Evolutionary conservation across 2,113 vertebrate genomes (phyloP), one percentile per base, ranked within the genome.

Genomic region (Silurus meridionalis): DNA sequence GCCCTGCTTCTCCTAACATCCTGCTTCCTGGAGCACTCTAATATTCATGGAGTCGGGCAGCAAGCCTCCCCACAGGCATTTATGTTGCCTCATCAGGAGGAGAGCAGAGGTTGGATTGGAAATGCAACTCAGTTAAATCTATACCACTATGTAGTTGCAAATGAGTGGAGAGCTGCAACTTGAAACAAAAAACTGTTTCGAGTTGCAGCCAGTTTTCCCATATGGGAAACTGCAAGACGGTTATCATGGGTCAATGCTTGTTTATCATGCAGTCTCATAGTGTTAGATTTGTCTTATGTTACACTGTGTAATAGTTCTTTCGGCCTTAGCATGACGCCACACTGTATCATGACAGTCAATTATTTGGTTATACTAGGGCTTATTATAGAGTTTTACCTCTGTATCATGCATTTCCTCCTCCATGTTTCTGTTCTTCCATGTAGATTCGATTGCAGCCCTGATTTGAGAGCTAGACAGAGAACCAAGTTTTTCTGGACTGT

Each of bases 21-120:
- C 50, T 61, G 88, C 78, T 79, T 82, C 72, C 60, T 61, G 23
- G 57, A 64, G 25, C 82, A 71, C 74, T 83, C 50, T 85, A 85
- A 87, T 89, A 89, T 89, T 87, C 75, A 89, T 89, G 80, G 86
- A 77, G 77, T 74, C 46, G 14, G 66, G 82, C 74, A 69, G 53
- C 61, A 83, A 89, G 86, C 80, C 84, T 85, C 84, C 83, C 79
- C 64, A 85, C 80, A 85, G 78, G 67, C 87, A 58, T 83, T 81
- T 90, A 74, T 77, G 83, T 89, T 87, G 74, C 60, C 87, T 90
- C 72, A 90, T 80, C 25, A 78, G 46, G 52, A 75, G 81, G 69
- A 60, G 60, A 60, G 83, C 64, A 72, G 52, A 63, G 72, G 48
- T n/a, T 71, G 64, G 83, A 83, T 15, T 37, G 21, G 53, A 25